Conservation (phyloP, 2,113 vertebrate genomes). For the Platichthys flesus region DNA sequence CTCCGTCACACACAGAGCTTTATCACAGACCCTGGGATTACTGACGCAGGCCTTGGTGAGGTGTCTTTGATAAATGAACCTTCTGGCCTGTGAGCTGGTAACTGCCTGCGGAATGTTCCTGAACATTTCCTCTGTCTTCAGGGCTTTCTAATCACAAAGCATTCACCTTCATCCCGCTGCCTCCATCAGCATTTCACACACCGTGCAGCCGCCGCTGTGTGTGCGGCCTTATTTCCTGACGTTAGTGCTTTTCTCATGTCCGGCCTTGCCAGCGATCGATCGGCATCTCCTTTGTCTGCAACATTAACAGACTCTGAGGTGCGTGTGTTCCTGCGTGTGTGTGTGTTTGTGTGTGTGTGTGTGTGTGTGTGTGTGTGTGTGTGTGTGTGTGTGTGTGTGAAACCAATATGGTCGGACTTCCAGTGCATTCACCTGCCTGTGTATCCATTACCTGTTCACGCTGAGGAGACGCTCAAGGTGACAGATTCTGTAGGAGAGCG, state of each 20-base stretch:
- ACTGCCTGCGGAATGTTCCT: slow-evolving; percentile 63
- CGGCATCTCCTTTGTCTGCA: slow-evolving; percentile 71
- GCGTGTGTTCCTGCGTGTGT: slow-evolving; percentile 1
- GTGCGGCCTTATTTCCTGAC: slow-evolving; percentile 62
- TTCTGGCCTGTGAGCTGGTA: slow-evolving; percentile 46
- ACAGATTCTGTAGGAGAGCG: slow-evolving; percentile 50
- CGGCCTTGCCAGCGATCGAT: slow-evolving; percentile 72
- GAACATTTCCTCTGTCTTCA: slow-evolving; percentile 71
- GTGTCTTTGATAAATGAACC: slow-evolving; percentile 65
- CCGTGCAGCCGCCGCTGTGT: slow-evolving; percentile 28
- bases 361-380: not conserved
- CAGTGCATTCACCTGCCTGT: slow-evolving; percentile 59
- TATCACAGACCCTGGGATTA: slow-evolving; percentile 62
- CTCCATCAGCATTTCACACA: slow-evolving; percentile 69
- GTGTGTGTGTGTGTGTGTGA: slow-evolving; percentile 26
- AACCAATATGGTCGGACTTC: slow-evolving; percentile 60
- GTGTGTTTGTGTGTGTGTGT: not conserved
- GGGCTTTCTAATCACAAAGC: slow-evolving; percentile 68
- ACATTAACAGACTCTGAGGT: slow-evolving; percentile 65
- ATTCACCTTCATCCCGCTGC: slow-evolving; percentile 69
- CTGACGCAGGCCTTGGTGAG: slow-evolving; percentile 62
- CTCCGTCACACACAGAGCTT: slow-evolving; percentile 47
- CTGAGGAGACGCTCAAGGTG: slow-evolving; percentile 66
- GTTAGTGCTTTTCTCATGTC: slow-evolving; percentile 62
- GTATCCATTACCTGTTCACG: slow-evolving; percentile 70